Conservation (phyloP, 2,113 vertebrate genomes). For the Microtus ochrogaster region DNA sequence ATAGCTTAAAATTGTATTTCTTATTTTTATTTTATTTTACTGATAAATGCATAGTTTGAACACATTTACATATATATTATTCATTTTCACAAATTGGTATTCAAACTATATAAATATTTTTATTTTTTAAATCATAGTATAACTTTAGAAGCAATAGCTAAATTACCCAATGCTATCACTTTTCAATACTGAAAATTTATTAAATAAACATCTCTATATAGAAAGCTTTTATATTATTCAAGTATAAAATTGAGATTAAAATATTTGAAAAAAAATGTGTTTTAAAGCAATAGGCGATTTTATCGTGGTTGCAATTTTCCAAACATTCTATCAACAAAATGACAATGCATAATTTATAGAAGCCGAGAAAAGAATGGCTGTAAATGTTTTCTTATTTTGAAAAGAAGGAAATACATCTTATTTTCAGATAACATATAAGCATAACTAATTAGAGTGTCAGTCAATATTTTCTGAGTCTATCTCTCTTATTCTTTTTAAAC, state of each 20-base stretch:
- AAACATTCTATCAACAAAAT: neutral
- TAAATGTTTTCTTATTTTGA: neutral
- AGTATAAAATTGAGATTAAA: neutral
- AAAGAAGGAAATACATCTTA: neutral
- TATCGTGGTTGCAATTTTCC: neutral
- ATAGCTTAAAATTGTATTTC: slow-evolving; percentile 2
- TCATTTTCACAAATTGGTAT: neutral
- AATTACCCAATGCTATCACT: slow-evolving; percentile 20
- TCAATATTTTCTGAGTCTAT: neutral
- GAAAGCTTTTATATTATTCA: neutral
- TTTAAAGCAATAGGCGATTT: neutral
- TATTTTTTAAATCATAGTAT: slow-evolving; percentile 6
- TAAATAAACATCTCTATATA: neutral
- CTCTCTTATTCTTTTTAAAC: neutral
- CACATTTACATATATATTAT: slow-evolving; percentile 37
- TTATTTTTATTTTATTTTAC: slow-evolving; percentile 53
- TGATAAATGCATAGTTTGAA: neutral
- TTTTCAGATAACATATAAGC: neutral
- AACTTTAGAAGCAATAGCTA: slow-evolving; percentile 15
- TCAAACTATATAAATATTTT: neutral
- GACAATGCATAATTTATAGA: neutral
- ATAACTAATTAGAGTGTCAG: neutral
- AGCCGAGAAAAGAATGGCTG: neutral
- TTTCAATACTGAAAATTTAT: neutral
- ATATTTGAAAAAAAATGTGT: neutral